Conservation (phyloP, 2,888 invertebrate species). For the Cepaea hortensis region DNA sequence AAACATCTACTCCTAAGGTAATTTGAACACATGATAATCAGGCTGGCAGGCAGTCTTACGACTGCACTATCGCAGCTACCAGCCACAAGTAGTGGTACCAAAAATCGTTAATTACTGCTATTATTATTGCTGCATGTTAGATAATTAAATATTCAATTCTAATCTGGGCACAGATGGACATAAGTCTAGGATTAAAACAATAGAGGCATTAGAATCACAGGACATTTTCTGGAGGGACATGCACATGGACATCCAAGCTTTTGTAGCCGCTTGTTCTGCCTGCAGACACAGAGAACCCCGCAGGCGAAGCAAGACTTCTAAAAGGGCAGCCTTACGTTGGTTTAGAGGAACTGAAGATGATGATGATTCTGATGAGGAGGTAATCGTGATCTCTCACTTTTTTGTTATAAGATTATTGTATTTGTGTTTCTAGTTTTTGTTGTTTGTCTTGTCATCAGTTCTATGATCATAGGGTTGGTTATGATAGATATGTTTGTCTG, state of each 20-base stretch:
- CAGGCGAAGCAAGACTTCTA: conserved; percentile 19
- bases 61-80: too few relatives aligned
- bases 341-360: conserved; percentile 31
- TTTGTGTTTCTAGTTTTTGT: too few relatives aligned
- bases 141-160: background rate
- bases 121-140: background rate
- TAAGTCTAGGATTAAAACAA: conserved; percentile 52
- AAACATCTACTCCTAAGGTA: too few relatives aligned
- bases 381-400: background rate
- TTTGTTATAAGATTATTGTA: too few relatives aligned
- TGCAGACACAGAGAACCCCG: conserved; percentile 54
- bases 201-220: conserved; percentile 51
- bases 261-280: conserved; percentile 59
- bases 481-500: too few relatives aligned
- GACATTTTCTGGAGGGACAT: conserved; percentile 65
- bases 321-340: conserved; percentile 22
- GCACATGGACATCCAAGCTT: conserved; percentile 61
- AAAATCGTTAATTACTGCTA: too few relatives aligned
- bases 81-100: too few relatives aligned
- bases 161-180: conserved; percentile 51
- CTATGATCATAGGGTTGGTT: too few relatives aligned
- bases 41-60: too few relatives aligned
- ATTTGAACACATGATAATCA: too few relatives aligned
- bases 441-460: too few relatives aligned
- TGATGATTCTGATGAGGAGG: conserved; percentile 46